Conservation (phyloP, 2,113 vertebrate genomes). For the Pavo muticus region DNA sequence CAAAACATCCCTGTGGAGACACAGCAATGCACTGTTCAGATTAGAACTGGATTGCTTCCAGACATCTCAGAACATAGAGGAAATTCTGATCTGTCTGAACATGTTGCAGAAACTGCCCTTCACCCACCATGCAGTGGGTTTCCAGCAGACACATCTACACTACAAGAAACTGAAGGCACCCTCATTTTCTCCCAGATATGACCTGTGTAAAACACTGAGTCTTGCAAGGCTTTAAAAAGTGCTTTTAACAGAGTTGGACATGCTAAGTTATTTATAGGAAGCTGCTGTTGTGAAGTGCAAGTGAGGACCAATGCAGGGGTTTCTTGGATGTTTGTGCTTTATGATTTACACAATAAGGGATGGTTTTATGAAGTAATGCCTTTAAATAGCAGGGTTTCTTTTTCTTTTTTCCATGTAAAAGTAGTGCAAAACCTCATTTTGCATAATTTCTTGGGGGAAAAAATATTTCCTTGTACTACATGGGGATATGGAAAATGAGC, state of each 20-base stretch:
- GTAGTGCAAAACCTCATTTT: background rate
- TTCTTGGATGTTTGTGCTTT: background rate
- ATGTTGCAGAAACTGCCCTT: background rate
- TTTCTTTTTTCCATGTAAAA: background rate
- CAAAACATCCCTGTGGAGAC: background rate
- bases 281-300: background rate
- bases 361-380: background rate
- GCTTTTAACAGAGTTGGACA: background rate
- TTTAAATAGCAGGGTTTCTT: background rate
- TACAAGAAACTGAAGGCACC: background rate
- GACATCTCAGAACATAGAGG: background rate
- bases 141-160: background rate
- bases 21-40: background rate
- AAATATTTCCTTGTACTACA: background rate
- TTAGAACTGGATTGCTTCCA: background rate
- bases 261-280: background rate
- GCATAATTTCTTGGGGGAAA: background rate
- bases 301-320: background rate
- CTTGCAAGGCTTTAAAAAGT: background rate
- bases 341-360: background rate
- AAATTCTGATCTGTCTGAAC: slow-evolving; percentile 20
- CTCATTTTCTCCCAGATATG: background rate
- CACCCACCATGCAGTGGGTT: background rate
- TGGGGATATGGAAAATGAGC: background rate
- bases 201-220: background rate